Base-by-base conservation (phyloP, 2,113 vertebrate genomes). In the Callithrix jacchus region DNA sequence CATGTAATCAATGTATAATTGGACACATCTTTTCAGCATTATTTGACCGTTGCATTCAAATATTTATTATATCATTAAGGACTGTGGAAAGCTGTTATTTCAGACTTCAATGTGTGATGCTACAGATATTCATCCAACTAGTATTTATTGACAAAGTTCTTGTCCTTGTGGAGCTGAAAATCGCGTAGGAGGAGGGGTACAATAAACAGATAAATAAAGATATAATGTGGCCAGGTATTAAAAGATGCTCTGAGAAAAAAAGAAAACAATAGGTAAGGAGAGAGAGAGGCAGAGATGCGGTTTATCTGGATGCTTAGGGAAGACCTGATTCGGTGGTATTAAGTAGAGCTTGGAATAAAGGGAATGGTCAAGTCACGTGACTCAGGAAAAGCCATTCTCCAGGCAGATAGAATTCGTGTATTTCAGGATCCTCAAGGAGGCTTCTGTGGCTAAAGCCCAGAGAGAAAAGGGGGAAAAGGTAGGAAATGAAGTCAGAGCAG, bases 31-130 rank as follows among this genome's bases (percentile, higher is more conserved):
- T n/a, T 77, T 95, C n/a, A 95, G 32, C 52, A 56, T 89, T 89
- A 66, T 71, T 93, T 88, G 35, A 64, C 64, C 37, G 32, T 2
- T 88, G 76, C 30, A 81, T 71, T 94, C 30, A 30, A 89, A 32
- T 80, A 56, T 18, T 91, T 82, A 47, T 73, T 82, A 47, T 66
- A 58, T 88, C n/a, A 68, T 21, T 85, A 89, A 94, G 40, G 54
- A 95, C 52, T 58, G 47, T 68, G 94, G 47, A 86, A 97, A 91
- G 56, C 37, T 95, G 32, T 87, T 77, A 49, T 58, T 40, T 95
- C 66, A 89, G 73, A 77, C 16, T 81, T 71, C 61, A 94, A 27
- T 81, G 8, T 80, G 87, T 92, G 42, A 47, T 47, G 54, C n/a
- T 83, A 74, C 40, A 68, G 83, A 89, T 96, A 92, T 68, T 52